Percentiles rank a stretch among this genome's conserved stretches.
These are phyloP conservation scores for Helobdella robusta DNA, from an alignment of 2,888 invertebrate genomes.

Conservation along the genomic window DNA sequence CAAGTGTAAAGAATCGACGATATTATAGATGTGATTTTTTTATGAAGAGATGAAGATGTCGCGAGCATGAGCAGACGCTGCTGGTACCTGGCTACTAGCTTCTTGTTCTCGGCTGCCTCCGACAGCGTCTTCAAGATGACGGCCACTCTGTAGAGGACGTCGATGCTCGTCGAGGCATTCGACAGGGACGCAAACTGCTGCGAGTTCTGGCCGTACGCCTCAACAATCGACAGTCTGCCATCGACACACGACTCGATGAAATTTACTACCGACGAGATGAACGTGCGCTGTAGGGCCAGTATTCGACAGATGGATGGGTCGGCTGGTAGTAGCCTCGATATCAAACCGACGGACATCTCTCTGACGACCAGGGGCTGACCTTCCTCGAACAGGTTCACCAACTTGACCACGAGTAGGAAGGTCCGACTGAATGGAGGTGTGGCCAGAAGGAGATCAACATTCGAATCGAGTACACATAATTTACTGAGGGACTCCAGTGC, in stretches of 20 bases:
- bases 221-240: conserved; percentile 16
- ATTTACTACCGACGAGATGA: conserved; percentile 84
- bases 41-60: conserved; percentile 94
- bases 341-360: conserved; percentile 90
- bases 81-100: conserved; percentile 85
- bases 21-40: conserved; percentile 80
- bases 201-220: background rate
- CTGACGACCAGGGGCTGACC: conserved; percentile 67
- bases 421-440: conserved; percentile 88
- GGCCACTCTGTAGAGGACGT: conserved; percentile 93
- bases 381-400: conserved; percentile 49
- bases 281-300: conserved; percentile 81
- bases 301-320: conserved; percentile 55
- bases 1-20: conserved; percentile 58
- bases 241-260: conserved; percentile 68
- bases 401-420: conserved; percentile 70
- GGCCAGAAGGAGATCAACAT: conserved; percentile 92
- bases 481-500: conserved; percentile 94
- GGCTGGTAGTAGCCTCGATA: conserved; percentile 73
- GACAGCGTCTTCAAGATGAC: conserved; percentile 82
- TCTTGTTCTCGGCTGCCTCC: conserved; percentile 81
- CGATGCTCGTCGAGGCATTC: conserved; percentile 70
- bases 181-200: conserved; percentile 1
- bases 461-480: conserved; percentile 89
- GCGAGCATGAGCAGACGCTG: conserved; percentile 82